Evolutionary conservation across 2,888 invertebrate genomes (phyloP), one percentile per base, ranked within the genome.

Genomic region (Tachina grossa): DNA sequence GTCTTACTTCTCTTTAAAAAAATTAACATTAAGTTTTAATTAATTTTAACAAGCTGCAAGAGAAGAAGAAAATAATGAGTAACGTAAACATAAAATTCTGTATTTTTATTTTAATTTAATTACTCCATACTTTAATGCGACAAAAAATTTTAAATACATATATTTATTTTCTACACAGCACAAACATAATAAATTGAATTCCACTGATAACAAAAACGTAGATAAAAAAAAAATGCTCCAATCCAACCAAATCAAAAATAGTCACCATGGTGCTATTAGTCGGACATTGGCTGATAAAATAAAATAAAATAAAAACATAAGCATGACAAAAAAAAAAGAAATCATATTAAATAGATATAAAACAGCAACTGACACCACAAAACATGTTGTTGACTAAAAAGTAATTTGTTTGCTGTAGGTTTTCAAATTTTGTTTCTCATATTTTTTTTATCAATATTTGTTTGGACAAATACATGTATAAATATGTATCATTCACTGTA

Each of bases 221-320:
- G 8, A 22, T 22, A 68, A 10, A 45, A 68, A 10, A 45, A 75
- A 75, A 76, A 69, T 13, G 41, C 53, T 65, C 16, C 49, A 74
- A 80, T 71, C 69, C 41, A 57, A 76, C 13, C 49, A 72, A 65
- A 59, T 66, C 65, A 59, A 59, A 66, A 72, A 57, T 76, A 59
- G 72, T 85, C 81, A 77, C 84, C 47, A 81, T 74, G 81, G 81
- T 49, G 72, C 81, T 81, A 77, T 85, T 81, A 81, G 55, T n/a
- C 19, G 72, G 53, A 68, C 76, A 68, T 68, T 59, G 76, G 63
- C 76, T 68, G 68, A 22, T 66, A 51, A 19, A 19, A 53, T n/a
- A 65, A 13, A 10, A 69, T 11, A 61, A 69, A n/a, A 59, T 19
- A 22, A 19, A 53, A 45, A 43, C 63, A 45, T 39, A 57, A 65